These are phyloP conservation scores for Pristis pectinata DNA, from an alignment of 2,797 vertebrate genomes.

Conservation along the genomic window DNA sequence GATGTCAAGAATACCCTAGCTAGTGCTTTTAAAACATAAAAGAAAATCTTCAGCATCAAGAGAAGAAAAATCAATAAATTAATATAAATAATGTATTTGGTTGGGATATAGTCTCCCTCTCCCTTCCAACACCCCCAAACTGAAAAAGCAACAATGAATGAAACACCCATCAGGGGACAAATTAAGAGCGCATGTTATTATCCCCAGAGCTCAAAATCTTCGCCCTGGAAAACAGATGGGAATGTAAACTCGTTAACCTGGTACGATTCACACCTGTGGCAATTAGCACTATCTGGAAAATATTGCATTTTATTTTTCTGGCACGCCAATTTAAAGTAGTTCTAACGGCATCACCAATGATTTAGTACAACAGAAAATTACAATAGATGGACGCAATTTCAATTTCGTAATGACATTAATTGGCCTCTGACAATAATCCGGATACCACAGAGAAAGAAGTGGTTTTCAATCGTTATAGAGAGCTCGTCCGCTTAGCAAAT, in stretches of 20 bases:
- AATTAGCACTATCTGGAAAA: conserved; percentile 23
- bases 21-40: neutral
- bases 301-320: conserved; percentile 28
- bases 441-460: neutral
- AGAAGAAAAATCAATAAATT: conserved; percentile 7
- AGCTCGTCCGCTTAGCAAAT: neutral
- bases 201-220: conserved; percentile 11
- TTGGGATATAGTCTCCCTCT: neutral
- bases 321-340: conserved; percentile 25
- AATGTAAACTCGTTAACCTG: conserved; percentile 33
- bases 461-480: neutral
- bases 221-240: conserved; percentile 28
- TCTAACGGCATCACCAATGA: neutral
- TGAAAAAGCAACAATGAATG: neutral
- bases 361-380: neutral
- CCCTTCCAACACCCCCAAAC: neutral
- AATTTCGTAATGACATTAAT: neutral
- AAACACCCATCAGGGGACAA: conserved; percentile 10
- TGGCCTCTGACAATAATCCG: neutral
- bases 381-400: neutral
- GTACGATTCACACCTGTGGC: conserved; percentile 25
- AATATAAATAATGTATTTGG: neutral
- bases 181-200: neutral
- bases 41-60: neutral
- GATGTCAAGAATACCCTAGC: neutral